These are phyloP conservation scores for Heterohyrax brucei DNA, from an alignment of 2,797 vertebrate genomes.

Conservation along the genomic window DNA sequence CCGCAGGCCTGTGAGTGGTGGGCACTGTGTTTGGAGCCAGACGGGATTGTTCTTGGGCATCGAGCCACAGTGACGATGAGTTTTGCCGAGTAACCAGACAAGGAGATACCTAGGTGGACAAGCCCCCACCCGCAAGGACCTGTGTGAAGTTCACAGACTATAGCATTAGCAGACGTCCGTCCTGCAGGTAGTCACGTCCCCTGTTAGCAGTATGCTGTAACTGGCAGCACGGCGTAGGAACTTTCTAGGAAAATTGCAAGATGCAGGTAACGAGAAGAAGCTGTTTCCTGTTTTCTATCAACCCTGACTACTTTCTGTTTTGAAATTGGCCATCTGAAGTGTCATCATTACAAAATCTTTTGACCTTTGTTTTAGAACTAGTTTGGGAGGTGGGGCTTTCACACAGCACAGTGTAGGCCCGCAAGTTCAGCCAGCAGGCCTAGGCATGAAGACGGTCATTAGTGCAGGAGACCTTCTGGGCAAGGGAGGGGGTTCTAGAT, in stretches of 20 bases:
- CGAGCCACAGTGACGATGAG: not conserved
- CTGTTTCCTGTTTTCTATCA: constrained; percentile 60
- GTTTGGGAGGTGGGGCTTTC: not conserved
- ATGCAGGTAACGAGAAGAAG: not conserved
- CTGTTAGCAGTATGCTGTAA: not conserved
- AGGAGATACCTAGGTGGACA: not conserved
- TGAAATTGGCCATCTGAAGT: not conserved
- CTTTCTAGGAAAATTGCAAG: constrained; percentile 60
- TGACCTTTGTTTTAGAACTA: not conserved
- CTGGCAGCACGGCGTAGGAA: not conserved
- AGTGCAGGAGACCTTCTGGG: not conserved
- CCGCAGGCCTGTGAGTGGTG: not conserved
- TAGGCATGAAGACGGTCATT: too few relatives aligned
- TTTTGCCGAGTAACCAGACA: not conserved
- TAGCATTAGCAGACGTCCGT: not conserved
- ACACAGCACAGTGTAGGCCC: too few relatives aligned
- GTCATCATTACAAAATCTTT: not conserved
- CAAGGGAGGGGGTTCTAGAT: not conserved
- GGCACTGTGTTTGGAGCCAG: not conserved
- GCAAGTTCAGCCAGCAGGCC: too few relatives aligned
- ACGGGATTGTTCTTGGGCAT: not conserved
- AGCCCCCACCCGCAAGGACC: not conserved
- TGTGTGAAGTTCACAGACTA: not conserved
- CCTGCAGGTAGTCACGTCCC: not conserved
- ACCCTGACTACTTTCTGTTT: constrained; percentile 17